Percentiles rank a stretch among this genome's conserved stretches.
These are phyloP conservation scores for Urocyon cinereoargenteus DNA, from an alignment of 2,797 vertebrate species.

Conservation along the genomic window DNA sequence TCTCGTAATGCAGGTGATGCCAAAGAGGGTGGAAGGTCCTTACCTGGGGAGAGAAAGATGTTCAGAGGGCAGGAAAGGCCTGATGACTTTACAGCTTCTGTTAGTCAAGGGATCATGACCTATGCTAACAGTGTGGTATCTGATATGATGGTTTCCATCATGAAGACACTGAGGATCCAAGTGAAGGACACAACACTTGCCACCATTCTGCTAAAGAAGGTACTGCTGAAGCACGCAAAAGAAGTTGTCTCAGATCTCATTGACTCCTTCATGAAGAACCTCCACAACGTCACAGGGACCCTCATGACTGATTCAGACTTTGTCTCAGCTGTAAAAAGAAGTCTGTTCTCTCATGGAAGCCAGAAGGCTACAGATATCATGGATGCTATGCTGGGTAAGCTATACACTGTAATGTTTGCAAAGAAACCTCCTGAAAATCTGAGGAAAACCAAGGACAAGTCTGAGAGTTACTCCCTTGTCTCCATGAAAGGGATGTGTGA, in stretches of 20 bases:
- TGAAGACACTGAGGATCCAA: constrained; percentile 80
- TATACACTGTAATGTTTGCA: constrained; percentile 67
- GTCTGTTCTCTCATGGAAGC: constrained; percentile 66
- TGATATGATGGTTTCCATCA: constrained; percentile 83
- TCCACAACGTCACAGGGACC: constrained; percentile 69
- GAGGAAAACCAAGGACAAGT: constrained; percentile 62
- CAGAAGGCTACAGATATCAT: constrained; percentile 79
- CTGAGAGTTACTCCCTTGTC: constrained; percentile 61
- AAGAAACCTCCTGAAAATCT: constrained; percentile 67
- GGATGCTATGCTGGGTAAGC: constrained; percentile 78
- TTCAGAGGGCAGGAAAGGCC: constrained; percentile 46
- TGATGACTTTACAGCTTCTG: constrained; percentile 68
- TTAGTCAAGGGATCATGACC: constrained; percentile 82
- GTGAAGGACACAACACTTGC: constrained; percentile 76
- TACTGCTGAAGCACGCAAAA: constrained; percentile 79
- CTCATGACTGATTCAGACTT: constrained; percentile 84
- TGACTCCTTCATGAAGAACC: constrained; percentile 77
- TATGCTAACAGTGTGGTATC: constrained; percentile 81
- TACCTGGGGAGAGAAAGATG: constrained; percentile 48
- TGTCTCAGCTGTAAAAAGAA: constrained; percentile 79
- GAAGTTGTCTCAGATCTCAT: constrained; percentile 80
- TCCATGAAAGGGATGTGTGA: constrained; percentile 71
- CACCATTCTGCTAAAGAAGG: constrained; percentile 80
- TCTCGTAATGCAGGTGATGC: constrained; percentile 49
- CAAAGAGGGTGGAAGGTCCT: constrained; percentile 24